Evolutionary conservation across 2,888 invertebrate species (phyloP), one percentile per base, ranked within the genome.

Genomic region (Drosophila pegasa): DNA sequence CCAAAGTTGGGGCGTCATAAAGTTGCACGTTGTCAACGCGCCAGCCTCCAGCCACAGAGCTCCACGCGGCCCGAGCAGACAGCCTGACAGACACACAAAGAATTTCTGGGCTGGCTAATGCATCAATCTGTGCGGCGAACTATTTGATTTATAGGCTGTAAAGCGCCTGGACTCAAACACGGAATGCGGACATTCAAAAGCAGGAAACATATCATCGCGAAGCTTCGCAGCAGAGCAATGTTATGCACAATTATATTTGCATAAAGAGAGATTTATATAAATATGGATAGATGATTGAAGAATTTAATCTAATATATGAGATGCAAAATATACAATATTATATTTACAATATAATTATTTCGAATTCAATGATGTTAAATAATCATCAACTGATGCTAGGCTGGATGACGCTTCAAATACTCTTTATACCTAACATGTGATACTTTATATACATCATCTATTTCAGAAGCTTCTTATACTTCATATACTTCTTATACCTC

Each of bases 1-100:
- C 83, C 80, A 86, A 83, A 78, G 71, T 86, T 71, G 82, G 82
- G 86, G 82, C 82, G 83, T 82, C 82, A 82, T 82, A 82, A 82
- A 83, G 82, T 86, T 82, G 85, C 81, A 74, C 82, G 82, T 81
- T 81, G 85, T 82, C 82, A 79, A 79, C 77, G 69, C 48, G 58
- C 58, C 56, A 60, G 58, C 68, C 58, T 52, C 37, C 54, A 55
- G 45, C 45, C 50, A 12, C 3, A 27, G 27, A 50, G 37, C 47
- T 16, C 57, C 65, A 60, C 43, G 59, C 51, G 22, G 33, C 40
- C 20, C 27, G 40, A 22, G 37, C n/a, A 31, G 50, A 3, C 54
- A 33, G 25, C 1, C 59, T 47, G 43, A 62, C 45, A 37, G 52
- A 54, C 51, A 43, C 20, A 57, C 33, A 27, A 20, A 38, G 29